Evolutionary conservation across 2,888 invertebrate species (phyloP).

Genomic region (Cataglyphis albicans): DNA sequence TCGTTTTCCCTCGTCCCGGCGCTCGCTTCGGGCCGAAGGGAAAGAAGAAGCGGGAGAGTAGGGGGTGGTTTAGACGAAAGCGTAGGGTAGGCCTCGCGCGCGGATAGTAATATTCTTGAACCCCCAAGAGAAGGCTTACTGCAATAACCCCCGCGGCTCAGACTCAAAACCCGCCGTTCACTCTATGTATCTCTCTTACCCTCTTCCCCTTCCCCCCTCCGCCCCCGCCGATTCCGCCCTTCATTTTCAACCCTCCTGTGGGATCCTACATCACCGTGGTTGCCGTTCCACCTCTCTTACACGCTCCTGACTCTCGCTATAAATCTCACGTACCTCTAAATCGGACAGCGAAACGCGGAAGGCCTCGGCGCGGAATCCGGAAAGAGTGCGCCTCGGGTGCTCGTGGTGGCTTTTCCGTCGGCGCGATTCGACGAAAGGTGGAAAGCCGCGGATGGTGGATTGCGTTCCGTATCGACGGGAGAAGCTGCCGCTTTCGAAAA

Average conservation of each 20-base stretch:
- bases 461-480: neutral
- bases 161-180: conserved; percentile 82
- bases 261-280: conserved; percentile 49
- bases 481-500: conserved; percentile 30
- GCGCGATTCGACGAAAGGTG: conserved; percentile 33
- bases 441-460: conserved; percentile 14
- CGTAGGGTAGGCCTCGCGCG: conserved; percentile 76
- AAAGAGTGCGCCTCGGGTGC: conserved; percentile 45
- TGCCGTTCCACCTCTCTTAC: conserved; percentile 65
- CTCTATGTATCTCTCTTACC: conserved; percentile 72
- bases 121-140: conserved; percentile 86
- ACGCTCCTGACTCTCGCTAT: conserved; percentile 74
- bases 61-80: conserved; percentile 72
- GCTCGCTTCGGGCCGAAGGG: conserved; percentile 56
- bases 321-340: conserved; percentile 82
- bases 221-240: conserved; percentile 60
- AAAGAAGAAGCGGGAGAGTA: conserved; percentile 58
- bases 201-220: conserved; percentile 18
- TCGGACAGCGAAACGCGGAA: conserved; percentile 60
- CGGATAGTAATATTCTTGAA: conserved; percentile 85
- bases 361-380: conserved; percentile 42
- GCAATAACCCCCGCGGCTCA: conserved; percentile 85
- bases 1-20: conserved; percentile 43
- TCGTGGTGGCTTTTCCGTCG: conserved; percentile 10
- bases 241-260: conserved; percentile 53